Conservation (phyloP, 2,797 vertebrate genomes). For the Helarctos malayanus region DNA sequence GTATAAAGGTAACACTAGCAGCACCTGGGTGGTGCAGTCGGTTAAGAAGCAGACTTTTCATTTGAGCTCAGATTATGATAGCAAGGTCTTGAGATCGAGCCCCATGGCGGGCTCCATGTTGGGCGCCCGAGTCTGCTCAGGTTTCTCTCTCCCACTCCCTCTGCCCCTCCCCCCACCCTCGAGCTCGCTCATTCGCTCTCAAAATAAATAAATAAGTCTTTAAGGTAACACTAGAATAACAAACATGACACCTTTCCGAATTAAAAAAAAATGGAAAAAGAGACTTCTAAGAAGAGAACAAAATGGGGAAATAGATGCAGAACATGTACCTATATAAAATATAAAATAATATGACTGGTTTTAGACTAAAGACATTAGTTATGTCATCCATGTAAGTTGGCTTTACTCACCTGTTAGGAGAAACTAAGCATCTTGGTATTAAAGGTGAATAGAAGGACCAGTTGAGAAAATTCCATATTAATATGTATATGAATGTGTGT, state of each 20-base stretch:
- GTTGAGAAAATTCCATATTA: background rate
- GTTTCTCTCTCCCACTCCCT: background rate
- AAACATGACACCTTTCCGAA: background rate
- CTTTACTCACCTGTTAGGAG: background rate
- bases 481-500: background rate
- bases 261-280: background rate
- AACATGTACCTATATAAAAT: background rate
- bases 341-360: background rate
- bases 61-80: background rate
- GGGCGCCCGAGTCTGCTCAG: background rate
- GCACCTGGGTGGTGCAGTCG: background rate
- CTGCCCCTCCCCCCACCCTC: background rate
- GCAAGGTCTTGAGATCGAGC: background rate
- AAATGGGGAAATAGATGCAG: background rate
- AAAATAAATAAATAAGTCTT: background rate
- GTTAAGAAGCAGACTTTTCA: background rate
- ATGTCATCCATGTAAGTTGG: background rate
- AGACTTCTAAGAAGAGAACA: background rate
- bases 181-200: background rate
- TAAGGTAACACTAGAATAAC: background rate
- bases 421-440: background rate
- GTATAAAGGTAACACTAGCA: background rate
- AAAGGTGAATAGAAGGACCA: background rate
- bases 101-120: background rate
- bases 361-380: background rate